Evolutionary conservation across 2,113 vertebrate species (phyloP), one percentile per base, ranked within the genome.

Genomic region (Salvator merianae): DNA sequence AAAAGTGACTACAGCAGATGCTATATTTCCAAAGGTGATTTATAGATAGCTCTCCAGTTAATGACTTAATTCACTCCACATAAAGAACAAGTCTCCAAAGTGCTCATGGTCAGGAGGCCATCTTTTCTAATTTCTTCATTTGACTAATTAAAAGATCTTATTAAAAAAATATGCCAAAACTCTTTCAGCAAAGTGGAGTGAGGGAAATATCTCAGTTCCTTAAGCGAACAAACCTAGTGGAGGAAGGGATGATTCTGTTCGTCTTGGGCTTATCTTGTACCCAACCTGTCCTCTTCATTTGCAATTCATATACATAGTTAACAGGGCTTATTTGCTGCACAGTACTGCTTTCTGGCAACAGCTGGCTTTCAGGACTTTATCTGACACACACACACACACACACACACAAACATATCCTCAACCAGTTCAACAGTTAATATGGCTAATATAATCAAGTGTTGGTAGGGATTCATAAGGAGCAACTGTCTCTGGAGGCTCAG

Each of bases 1-100:
- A 85, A 75, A 85, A 88, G 83, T 88, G 83, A 86, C 76, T 89
- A 85, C 68, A 90, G 18, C 86, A 91, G 86, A 84, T 89, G 88
- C 69, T 88, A 22, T 2, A n/a, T 70, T 92, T 88, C 84, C 79
- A 82, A 75, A 47, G 38, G 26, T 81, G 70, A 74, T 38, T 59
- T 0, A 1, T 16, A 55, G 69, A 36, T 79, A 84, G 66, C 63
- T 70, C 30, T 71, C 30, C 24, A 38, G 80, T 50, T 77, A 70
- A 84, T 83, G 84, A 74, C 75, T 87, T 89, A 3, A 50, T 82
- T 71, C 9, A 83, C 76, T 71, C 75, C 26, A 14, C 47, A 85
- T 70, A 7, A 81, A 78, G 30, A 68, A 43, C 24, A 73, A 55
- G 2, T 69, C 86, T 85, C 83, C 28, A 24, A 85, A 76, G 66